These are phyloP conservation scores for Coccyzus lansbergi DNA, from an alignment of 2,797 vertebrate genomes.

Conservation along the genomic window DNA sequence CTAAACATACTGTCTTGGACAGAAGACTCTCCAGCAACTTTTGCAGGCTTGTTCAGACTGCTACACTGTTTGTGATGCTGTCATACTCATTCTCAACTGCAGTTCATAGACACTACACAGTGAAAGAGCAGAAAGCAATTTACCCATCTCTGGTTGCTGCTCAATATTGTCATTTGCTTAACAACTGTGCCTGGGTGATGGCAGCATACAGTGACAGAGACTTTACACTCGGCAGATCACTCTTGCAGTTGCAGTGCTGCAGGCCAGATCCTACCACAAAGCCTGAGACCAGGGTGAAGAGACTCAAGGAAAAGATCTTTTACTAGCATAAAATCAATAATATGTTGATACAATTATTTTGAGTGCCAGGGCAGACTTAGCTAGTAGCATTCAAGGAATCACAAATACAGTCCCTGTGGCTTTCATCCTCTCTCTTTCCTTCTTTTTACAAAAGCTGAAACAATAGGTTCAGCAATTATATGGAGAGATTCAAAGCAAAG, in stretches of 20 bases:
- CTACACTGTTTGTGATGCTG: background rate
- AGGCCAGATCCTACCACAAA: background rate
- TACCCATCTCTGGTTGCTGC: fast-evolving
- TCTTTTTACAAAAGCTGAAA: background rate
- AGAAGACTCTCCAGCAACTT: background rate
- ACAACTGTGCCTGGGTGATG: fast-evolving
- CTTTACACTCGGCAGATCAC: background rate
- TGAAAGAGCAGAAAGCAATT: background rate
- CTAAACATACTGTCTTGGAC: background rate
- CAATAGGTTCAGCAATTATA: fast-evolving
- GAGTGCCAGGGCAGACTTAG: background rate
- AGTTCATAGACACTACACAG: no score
- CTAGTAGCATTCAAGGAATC: background rate
- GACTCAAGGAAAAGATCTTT: background rate
- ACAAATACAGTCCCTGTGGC: background rate
- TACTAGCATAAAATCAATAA: background rate
- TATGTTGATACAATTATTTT: background rate
- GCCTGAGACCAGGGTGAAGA: background rate
- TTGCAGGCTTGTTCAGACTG: background rate
- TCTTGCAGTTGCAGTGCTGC: background rate
- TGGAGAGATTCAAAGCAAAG: background rate
- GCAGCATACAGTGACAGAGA: background rate
- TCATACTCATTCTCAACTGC: background rate
- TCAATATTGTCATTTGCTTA: fast-evolving
- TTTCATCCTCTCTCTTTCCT: background rate